phyloP scores from a whole-genome alignment of 2,797 vertebrate genomes.

The Limosa lapponica region DNA sequence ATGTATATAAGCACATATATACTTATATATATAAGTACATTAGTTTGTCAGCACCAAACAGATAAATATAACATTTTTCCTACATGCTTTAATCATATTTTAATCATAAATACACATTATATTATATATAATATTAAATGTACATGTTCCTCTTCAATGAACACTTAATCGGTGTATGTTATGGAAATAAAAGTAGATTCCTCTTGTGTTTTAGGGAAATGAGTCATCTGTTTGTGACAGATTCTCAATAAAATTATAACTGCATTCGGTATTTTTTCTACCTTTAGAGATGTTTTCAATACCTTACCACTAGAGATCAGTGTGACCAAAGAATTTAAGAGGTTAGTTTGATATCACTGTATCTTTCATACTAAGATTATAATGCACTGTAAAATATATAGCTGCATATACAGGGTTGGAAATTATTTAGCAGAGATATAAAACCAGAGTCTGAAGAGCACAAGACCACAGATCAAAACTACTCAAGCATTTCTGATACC shows the following conservation, averaged over 20 bases:
- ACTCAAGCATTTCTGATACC: conserved; percentile 20
- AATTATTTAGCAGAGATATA: conserved; percentile 54
- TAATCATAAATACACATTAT: not conserved
- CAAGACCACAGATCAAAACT: conserved; percentile 26
- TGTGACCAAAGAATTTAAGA: conserved; percentile 71
- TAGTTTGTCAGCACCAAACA: not conserved
- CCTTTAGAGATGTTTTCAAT: conserved; percentile 19
- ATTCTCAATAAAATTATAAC: not conserved
- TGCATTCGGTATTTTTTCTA: not conserved
- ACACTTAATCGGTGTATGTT: not conserved
- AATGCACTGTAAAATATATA: conserved; percentile 28
- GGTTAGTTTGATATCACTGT: not conserved
- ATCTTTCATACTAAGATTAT: conserved; percentile 33
- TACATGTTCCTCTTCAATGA: not conserved
- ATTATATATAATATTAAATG: not conserved
- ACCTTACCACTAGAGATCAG: conserved; percentile 74
- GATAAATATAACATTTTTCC: not conserved
- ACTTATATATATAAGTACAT: not conserved
- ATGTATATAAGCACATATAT: not conserved
- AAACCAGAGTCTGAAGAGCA: conserved; percentile 10
- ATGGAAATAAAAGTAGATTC: not conserved
- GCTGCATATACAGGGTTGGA: conserved; percentile 12
- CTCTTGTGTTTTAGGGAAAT: not conserved
- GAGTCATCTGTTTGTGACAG: not conserved
- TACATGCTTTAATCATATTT: not conserved